phyloP scores from a whole-genome alignment of 2,797 vertebrate genomes.

The Pangasius sanitwongsei region DNA sequence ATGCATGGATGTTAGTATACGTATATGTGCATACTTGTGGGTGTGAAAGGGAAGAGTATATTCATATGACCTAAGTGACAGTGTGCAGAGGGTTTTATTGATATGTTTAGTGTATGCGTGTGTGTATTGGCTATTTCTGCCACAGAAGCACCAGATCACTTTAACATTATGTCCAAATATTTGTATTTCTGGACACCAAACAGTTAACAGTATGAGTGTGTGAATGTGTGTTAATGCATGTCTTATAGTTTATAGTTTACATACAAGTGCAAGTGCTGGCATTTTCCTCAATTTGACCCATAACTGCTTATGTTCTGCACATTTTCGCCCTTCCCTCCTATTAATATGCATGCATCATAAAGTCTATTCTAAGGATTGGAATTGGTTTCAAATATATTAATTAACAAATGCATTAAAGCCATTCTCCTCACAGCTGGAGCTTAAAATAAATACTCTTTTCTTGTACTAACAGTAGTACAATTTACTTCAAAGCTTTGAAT shows the following conservation, averaged over 20 bases:
- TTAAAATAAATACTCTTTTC: neutral
- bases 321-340: neutral
- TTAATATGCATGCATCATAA: neutral
- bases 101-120: neutral
- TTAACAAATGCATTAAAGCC: neutral
- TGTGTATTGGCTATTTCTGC: neutral
- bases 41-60: neutral
- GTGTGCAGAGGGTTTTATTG: constrained; percentile 10
- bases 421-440: neutral
- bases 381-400: constrained; percentile 3
- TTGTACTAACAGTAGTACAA: neutral
- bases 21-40: neutral
- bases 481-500: constrained; percentile 11
- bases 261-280: neutral
- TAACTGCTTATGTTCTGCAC: neutral
- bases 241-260: neutral
- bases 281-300: neutral
- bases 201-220: neutral
- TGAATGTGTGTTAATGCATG: neutral
- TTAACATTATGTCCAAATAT: neutral
- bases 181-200: neutral
- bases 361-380: neutral
- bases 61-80: constrained; percentile 5
- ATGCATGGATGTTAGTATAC: constrained; percentile 27
- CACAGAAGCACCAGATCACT: neutral